Conservation (phyloP, 2,888 invertebrate genomes). For the Phragmatobia fuliginosa region DNA sequence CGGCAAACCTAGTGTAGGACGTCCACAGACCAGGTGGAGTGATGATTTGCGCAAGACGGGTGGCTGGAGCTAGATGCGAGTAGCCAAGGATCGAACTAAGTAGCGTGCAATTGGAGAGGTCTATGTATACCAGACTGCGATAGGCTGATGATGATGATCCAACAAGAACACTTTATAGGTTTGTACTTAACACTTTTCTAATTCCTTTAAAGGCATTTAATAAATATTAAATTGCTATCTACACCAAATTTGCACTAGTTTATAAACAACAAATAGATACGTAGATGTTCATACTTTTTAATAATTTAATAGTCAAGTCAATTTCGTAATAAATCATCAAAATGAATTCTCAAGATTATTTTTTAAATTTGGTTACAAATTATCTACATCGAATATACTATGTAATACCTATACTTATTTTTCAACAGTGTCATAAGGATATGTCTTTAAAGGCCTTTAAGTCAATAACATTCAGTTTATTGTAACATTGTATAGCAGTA, state of each 20-base stretch:
- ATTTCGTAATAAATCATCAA: too few relatives aligned
- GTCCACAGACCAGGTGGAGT: too few relatives aligned
- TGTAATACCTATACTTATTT: not conserved
- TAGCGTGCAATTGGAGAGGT: too few relatives aligned
- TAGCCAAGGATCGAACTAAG: too few relatives aligned
- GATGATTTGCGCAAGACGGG: too few relatives aligned
- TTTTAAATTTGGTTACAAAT: not conserved
- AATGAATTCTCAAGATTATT: not conserved
- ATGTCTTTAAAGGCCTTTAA: not conserved
- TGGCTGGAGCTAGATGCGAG: too few relatives aligned
- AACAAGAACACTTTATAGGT: too few relatives aligned
- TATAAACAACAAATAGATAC: not conserved
- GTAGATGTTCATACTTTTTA: too few relatives aligned
- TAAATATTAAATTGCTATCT: not conserved
- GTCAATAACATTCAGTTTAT: not conserved
- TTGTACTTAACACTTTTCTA: not conserved
- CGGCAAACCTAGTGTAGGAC: too few relatives aligned
- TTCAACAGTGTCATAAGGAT: not conserved
- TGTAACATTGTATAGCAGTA: constrained; percentile 26
- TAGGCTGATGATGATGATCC: too few relatives aligned
- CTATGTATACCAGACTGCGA: too few relatives aligned
- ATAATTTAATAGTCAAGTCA: too few relatives aligned
- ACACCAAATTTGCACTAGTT: not conserved
- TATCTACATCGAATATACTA: not conserved
- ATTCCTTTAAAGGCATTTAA: not conserved